phyloP scores from a whole-genome alignment of 1,140 invertebrate genomes.

The Saccostrea glomerata region DNA sequence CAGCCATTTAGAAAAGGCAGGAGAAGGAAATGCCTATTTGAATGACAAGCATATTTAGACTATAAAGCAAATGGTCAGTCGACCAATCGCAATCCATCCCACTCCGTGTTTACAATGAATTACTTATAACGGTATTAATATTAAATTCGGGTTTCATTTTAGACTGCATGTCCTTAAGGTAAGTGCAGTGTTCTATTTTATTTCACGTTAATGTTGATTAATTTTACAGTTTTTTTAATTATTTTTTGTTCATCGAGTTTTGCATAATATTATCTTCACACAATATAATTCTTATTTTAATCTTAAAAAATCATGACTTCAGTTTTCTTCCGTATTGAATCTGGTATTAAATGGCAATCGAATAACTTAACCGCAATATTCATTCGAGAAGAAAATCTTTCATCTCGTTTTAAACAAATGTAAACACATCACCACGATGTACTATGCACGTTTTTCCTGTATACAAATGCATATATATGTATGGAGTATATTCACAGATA shows the following conservation, averaged over 20 bases:
- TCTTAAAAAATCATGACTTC: not conserved
- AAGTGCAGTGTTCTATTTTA: not conserved
- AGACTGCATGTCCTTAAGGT: not conserved
- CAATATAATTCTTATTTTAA: not conserved
- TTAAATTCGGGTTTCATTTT: slow-evolving; percentile 1
- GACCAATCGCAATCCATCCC: slow-evolving; percentile 11
- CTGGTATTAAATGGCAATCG: not conserved
- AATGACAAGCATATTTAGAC: slow-evolving; percentile 15
- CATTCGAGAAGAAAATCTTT: slow-evolving; percentile 8
- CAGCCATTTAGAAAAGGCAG: not conserved
- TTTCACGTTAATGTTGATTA: not conserved
- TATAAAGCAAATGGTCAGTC: slow-evolving; percentile 9
- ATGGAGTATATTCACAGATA: not conserved
- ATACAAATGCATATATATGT: not conserved
- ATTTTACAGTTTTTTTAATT: not conserved
- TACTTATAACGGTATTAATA: not conserved
- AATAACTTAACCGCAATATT: slow-evolving; percentile 15
- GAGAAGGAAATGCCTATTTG: not conserved
- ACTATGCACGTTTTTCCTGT: not conserved
- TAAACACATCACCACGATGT: not conserved
- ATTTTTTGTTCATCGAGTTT: too few species aligned
- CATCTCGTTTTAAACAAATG: not conserved
- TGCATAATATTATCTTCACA: too few species aligned
- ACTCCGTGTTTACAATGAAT: not conserved
- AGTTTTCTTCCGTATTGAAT: not conserved